Percentiles rank a stretch among this genome's conserved stretches.
Evolutionary conservation across 2,888 invertebrate genomes (phyloP).

Genomic region (Lumbricus terrestris): DNA sequence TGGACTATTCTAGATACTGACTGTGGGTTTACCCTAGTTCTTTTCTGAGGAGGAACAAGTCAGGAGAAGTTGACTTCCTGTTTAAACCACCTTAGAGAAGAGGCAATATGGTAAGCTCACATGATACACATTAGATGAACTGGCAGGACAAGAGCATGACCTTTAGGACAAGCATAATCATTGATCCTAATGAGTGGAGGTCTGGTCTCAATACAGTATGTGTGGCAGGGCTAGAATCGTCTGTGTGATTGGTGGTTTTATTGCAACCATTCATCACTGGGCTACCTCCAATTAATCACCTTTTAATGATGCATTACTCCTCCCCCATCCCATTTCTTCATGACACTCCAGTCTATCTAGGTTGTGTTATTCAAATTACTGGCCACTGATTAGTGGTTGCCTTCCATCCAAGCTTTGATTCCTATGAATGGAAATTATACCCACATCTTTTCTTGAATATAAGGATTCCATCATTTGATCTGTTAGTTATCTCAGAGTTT

Average conservation of each 20-base stretch:
- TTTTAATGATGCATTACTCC: neutral
- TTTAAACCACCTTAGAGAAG: neutral
- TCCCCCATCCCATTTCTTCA: neutral
- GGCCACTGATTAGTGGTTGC: neutral
- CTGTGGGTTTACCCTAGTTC: neutral
- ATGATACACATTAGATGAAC: neutral
- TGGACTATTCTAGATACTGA: neutral
- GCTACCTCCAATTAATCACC: neutral
- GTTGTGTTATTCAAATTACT: neutral
- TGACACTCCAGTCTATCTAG: neutral
- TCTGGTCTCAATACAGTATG: neutral
- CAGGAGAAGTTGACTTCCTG: neutral
- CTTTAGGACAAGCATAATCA: neutral
- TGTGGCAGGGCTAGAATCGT: neutral
- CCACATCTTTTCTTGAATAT: neutral
- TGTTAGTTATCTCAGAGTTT: neutral
- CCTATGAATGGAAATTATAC: neutral
- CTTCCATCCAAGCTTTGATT: neutral
- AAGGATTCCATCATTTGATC: neutral
- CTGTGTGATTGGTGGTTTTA: neutral
- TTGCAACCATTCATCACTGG: neutral
- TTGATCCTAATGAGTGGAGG: neutral
- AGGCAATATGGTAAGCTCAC: neutral
- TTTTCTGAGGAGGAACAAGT: neutral
- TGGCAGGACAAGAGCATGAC: neutral